Evolutionary conservation across 2,888 invertebrate genomes (phyloP), one percentile per base, ranked within the genome.

Genomic region (Drosophila mettleri): DNA sequence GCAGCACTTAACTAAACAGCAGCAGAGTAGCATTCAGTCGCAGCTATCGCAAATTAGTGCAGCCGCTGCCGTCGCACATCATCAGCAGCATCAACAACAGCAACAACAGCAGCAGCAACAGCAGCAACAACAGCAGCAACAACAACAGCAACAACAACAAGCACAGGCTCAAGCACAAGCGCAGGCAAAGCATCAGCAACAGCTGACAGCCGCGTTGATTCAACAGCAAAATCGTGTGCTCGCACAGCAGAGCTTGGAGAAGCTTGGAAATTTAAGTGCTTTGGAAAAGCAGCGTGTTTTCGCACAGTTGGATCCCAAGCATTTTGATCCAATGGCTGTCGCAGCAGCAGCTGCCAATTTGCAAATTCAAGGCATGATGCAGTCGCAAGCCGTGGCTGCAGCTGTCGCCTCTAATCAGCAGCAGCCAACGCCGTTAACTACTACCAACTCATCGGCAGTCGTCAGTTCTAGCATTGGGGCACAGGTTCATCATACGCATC

Each of bases 151-250:
- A 4, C 41, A 41, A 24, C 78, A 78, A 0, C 59, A 82, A 10
- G 93, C 93, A 3, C 78, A 80, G 14, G 80, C 69, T 63, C 69
- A 69, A 41, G 67, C 67, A 20, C 70, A 70, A 14, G 91, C 91
- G 3, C 90, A 90, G 59, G 79, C 89, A 2, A 93, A 92, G 53
- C 94, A 95, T 73, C 95, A 95, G 77, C 95, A 95, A 77, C 94
- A 95, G 89, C 93, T 95, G 83, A 93, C 93, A 5, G 94, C 93
- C 1, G 93, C 93, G 9, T 89, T 95, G 46, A 93, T 95, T 64
- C 95, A 95, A 81, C 95, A 95, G 76, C 95, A 95, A 89, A 94
- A 93, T 88, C 92, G 94, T 18, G 94, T 92, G 31, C 93, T 94
- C 39, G 94, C 94, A 7, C 94, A 94, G 88, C 93, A 94, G 93